Conservation (phyloP, 2,113 vertebrate species). For the Anarrhichthys ocellatus region DNA sequence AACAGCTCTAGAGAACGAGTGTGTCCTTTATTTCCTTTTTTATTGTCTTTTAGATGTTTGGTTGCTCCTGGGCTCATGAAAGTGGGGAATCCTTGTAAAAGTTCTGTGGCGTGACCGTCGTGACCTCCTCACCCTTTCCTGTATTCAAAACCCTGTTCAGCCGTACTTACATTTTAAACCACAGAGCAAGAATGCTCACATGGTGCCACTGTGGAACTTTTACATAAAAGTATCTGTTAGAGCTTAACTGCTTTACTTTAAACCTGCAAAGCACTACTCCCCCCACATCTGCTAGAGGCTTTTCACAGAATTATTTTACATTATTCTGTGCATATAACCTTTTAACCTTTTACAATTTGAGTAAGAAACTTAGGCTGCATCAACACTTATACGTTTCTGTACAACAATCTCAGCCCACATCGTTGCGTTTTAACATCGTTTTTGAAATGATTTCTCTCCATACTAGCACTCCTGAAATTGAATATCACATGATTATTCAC, state of each 20-base stretch:
- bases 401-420: no score
- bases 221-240: background rate
- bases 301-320: no score
- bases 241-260: background rate
- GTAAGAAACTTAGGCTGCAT: background rate
- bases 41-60: conserved; percentile 62
- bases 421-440: no score
- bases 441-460: no score
- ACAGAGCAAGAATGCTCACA: background rate
- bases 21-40: conserved; percentile 49
- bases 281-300: background rate
- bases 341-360: background rate
- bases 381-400: no score
- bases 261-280: background rate
- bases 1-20: conserved; percentile 28
- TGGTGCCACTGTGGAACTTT: background rate
- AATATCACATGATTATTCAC: no score
- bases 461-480: no score
- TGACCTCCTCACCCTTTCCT: conserved; percentile 51
- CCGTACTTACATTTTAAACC: background rate
- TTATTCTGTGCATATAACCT: background rate
- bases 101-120: conserved; percentile 40
- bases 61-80: conserved; percentile 54
- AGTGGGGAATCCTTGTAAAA: conserved; percentile 55
- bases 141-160: background rate